A percentile compares a stretch with the other conserved stretches of the same genome.
These are phyloP conservation scores for Acropora tenuis DNA, from an alignment of 64 coral and sea anemone genomes.

Conservation along the genomic window DNA sequence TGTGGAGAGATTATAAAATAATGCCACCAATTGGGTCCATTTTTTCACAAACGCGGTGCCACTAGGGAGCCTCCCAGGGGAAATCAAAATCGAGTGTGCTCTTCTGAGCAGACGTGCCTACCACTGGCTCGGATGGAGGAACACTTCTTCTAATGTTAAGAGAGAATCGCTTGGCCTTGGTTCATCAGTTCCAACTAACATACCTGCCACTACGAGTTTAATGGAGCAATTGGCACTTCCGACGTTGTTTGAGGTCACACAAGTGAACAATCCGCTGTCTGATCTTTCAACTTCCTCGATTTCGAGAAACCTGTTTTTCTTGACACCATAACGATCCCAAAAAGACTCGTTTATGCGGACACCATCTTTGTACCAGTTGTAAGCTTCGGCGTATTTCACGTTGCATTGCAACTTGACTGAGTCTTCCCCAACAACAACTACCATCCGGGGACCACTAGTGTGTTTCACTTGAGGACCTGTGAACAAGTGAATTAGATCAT, in stretches of 20 bases:
- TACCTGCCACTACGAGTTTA: slow-evolving; percentile 68
- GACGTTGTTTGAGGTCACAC: slow-evolving; percentile 52
- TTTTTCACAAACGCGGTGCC: too few species aligned
- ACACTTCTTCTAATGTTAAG: neutral
- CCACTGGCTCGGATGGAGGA: too few species aligned
- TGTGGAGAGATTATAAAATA: too few species aligned
- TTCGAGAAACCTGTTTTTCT: slow-evolving; percentile 28
- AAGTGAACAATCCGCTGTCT: slow-evolving; percentile 67
- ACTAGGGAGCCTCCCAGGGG: too few species aligned
- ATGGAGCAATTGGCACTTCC: slow-evolving; percentile 64
- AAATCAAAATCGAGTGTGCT: too few species aligned
- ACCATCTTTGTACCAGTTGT: slow-evolving; percentile 75
- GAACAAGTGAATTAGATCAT: neutral
- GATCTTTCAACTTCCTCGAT: slow-evolving; percentile 47
- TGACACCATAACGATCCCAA: slow-evolving; percentile 49
- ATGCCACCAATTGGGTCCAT: too few species aligned
- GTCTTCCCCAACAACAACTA: neutral
- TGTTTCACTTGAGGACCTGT: slow-evolving; percentile 7
- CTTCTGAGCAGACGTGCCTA: too few species aligned
- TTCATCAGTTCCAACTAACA: neutral
- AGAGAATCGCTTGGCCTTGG: neutral
- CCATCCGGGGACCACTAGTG: neutral
- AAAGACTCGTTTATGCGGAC: neutral
- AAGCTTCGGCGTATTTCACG: slow-evolving; percentile 4
- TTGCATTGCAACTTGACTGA: neutral